Conservation (phyloP, 1,140 invertebrate species). For the Maconellicoccus hirsutus region DNA sequence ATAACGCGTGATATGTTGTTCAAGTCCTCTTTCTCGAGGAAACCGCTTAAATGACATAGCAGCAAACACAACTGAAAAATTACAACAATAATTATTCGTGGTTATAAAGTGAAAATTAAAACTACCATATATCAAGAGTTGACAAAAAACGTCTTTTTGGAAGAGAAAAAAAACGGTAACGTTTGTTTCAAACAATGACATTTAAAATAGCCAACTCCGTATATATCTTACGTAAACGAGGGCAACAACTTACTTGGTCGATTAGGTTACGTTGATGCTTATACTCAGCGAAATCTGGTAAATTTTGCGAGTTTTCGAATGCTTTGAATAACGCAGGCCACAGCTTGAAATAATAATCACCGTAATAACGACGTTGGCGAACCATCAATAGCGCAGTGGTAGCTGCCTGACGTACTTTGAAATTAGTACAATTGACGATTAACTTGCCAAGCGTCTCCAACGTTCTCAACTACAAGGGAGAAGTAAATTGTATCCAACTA, state of each 20-base stretch:
- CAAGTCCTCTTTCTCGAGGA: neutral
- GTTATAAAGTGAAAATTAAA: too few species aligned
- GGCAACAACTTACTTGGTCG: conserved; percentile 44
- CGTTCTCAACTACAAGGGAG: conserved; percentile 2
- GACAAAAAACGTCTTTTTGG: too few species aligned
- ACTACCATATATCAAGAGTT: too few species aligned
- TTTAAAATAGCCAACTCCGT: too few species aligned
- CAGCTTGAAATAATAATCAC: conserved; percentile 42
- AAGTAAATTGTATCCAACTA: too few species aligned
- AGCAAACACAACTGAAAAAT: neutral
- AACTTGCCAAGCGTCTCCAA: conserved; percentile 33
- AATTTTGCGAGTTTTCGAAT: conserved; percentile 56
- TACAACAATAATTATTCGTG: too few species aligned
- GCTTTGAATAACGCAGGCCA: conserved; percentile 58
- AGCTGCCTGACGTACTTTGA: conserved; percentile 70
- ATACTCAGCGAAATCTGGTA: conserved; percentile 68
- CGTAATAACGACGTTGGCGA: conserved; percentile 46
- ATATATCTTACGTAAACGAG: too few species aligned
- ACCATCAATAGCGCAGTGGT: conserved; percentile 53
- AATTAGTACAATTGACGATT: conserved; percentile 46
- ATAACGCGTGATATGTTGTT: too few species aligned
- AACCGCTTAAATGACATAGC: neutral
- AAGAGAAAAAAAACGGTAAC: too few species aligned
- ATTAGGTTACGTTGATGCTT: conserved; percentile 62
- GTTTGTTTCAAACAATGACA: too few species aligned